Percentiles rank a stretch among this genome's conserved stretches.
Evolutionary conservation across 2,797 vertebrate species (phyloP).

Genomic region (Gallirallus australis): DNA sequence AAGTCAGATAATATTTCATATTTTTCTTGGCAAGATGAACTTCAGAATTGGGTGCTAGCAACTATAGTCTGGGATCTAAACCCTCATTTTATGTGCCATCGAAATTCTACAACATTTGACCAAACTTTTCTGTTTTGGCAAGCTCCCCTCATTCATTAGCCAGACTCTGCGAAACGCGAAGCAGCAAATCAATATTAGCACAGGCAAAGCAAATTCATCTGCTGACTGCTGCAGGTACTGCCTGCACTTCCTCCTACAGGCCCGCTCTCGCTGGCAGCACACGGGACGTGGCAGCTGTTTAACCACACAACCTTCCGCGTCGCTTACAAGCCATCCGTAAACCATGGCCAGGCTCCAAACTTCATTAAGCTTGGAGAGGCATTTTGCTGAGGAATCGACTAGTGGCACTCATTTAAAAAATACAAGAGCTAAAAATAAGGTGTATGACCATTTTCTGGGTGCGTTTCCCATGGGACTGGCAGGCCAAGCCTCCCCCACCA

Average conservation of each 20-base stretch:
- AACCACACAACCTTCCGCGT: not conserved
- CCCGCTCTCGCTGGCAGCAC: not conserved
- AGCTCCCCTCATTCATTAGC: not conserved
- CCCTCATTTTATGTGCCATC: not conserved
- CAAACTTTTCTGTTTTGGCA: conserved; percentile 16
- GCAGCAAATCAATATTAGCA: conserved; percentile 14
- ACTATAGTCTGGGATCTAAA: not conserved
- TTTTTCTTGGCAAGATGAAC: conserved; percentile 33
- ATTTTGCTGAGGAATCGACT: not conserved
- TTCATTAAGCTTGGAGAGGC: not conserved
- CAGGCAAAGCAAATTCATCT: conserved; percentile 21
- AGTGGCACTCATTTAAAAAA: not conserved
- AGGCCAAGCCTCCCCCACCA: not conserved
- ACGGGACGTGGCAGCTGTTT: not conserved
- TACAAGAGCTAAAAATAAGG: not conserved
- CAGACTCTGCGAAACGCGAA: not conserved
- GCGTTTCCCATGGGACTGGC: not conserved
- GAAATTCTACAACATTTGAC: conserved; percentile 26
- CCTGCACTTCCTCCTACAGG: not conserved
- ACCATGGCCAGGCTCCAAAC: not conserved
- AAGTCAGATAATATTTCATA: not conserved
- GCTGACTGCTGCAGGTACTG: not conserved
- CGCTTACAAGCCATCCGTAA: not conserved
- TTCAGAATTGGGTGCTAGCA: not conserved
- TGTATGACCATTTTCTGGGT: fast-evolving